phyloP scores from a whole-genome alignment of 2,113 vertebrate genomes.

The Marcusenius ussheri region DNA sequence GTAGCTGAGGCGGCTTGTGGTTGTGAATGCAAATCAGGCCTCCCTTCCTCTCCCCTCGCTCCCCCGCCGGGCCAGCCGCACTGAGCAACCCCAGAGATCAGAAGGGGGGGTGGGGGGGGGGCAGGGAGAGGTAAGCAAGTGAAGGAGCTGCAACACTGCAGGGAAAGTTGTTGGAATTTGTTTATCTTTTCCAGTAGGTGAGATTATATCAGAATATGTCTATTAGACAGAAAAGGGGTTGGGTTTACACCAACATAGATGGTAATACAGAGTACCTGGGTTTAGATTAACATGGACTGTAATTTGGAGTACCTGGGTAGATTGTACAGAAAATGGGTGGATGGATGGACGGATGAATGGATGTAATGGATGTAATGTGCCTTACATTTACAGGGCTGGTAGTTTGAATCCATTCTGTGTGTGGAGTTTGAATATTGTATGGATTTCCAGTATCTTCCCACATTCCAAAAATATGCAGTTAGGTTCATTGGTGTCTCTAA shows the following conservation, averaged over 20 bases:
- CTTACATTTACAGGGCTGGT: neutral
- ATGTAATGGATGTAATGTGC: neutral
- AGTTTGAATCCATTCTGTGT: neutral
- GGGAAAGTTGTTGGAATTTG: neutral
- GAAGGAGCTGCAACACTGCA: conserved; percentile 13
- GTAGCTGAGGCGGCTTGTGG: conserved; percentile 44
- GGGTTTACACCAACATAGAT: neutral
- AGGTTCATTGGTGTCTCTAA: neutral
- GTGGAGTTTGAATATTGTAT: neutral
- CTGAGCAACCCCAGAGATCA: conserved; percentile 35
- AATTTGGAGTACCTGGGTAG: neutral
- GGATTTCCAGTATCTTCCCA: neutral
- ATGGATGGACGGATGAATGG: neutral
- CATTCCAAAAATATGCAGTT: neutral
- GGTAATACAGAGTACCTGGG: neutral
- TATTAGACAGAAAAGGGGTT: neutral
- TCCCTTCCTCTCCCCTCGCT: conserved; percentile 11
- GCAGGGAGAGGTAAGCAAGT: conserved; percentile 18
- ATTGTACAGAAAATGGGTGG: neutral
- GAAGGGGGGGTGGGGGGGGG: conserved; percentile 18
- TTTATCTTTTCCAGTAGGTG: neutral
- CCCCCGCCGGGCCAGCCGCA: conserved; percentile 30
- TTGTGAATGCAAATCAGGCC: conserved; percentile 51
- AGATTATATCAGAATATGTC: neutral
- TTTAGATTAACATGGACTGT: neutral